phyloP scores from a whole-genome alignment of 2,113 vertebrate species.

The Pelusios castaneus region DNA sequence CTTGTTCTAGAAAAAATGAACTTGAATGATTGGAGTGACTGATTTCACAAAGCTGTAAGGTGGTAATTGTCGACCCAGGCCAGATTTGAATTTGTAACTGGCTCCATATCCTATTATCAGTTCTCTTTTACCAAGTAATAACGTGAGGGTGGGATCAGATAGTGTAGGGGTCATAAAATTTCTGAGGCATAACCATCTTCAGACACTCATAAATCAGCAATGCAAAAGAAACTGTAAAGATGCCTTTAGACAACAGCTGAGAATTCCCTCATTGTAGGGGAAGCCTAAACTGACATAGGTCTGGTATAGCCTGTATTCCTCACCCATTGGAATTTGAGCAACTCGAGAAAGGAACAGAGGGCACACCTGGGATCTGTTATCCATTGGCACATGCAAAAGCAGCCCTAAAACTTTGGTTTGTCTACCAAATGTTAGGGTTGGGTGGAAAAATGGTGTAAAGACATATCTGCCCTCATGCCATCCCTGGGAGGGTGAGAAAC shows the following conservation, averaged over 20 bases:
- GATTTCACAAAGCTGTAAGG: neutral
- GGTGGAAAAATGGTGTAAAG: neutral
- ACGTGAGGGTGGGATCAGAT: neutral
- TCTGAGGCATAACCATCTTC: neutral
- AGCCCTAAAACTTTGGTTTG: neutral
- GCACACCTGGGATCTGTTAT: neutral
- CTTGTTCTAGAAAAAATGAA: neutral
- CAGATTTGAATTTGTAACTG: neutral
- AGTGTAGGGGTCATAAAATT: neutral
- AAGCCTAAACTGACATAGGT: neutral
- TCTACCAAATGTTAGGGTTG: too few relatives aligned
- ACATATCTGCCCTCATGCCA: too few relatives aligned
- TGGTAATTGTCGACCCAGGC: neutral
- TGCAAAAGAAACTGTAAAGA: neutral
- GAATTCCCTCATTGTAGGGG: neutral
- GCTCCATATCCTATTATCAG: neutral
- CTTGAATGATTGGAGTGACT: neutral
- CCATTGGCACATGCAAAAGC: neutral
- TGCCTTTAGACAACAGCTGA: neutral
- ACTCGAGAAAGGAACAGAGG: fast-evolving
- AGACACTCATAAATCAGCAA: neutral
- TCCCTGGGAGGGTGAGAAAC: neutral
- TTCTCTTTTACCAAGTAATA: neutral
- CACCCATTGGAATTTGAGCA: neutral
- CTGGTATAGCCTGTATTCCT: neutral